phyloP scores from a whole-genome alignment of 1,140 invertebrate genomes.

The Formica selysi region DNA sequence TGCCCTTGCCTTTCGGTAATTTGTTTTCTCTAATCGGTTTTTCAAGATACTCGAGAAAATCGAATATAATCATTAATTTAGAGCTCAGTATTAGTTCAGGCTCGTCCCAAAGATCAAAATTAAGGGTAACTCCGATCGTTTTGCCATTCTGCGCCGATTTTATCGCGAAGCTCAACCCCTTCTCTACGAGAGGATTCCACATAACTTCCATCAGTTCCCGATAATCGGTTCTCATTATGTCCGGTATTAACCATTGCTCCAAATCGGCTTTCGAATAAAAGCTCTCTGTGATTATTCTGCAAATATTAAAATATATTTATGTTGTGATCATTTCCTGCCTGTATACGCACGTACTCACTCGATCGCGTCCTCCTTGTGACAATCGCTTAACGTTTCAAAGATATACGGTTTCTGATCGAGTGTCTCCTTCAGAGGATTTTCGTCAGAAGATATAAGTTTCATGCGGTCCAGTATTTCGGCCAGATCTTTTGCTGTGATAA shows the following conservation, averaged over 20 bases:
- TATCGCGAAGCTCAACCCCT: constrained; percentile 91
- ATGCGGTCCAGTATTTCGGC: constrained; percentile 88
- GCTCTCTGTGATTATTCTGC: constrained; percentile 93
- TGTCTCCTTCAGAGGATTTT: constrained; percentile 60
- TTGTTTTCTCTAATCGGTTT: constrained; percentile 89
- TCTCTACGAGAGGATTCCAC: constrained; percentile 90
- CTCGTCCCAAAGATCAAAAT: constrained; percentile 93
- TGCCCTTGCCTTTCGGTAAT: constrained; percentile 89
- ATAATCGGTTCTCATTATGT: constrained; percentile 90
- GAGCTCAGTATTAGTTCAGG: constrained; percentile 90
- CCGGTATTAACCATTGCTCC: constrained; percentile 91
- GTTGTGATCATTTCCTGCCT: neutral
- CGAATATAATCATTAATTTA: constrained; percentile 91
- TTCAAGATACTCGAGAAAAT: constrained; percentile 92
- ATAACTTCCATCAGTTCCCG: constrained; percentile 88
- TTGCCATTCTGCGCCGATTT: constrained; percentile 82
- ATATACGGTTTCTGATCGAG: constrained; percentile 83
- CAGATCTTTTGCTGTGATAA: constrained; percentile 91
- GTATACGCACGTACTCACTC: constrained; percentile 82
- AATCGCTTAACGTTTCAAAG: constrained; percentile 87
- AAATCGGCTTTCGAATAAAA: constrained; percentile 95
- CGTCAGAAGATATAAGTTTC: constrained; percentile 22
- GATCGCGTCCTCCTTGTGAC: constrained; percentile 89
- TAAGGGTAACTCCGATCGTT: constrained; percentile 90
- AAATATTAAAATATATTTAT: constrained; percentile 64